Evolutionary conservation across 1,140 invertebrate species (phyloP).

Genomic region (Bombus fervidus): DNA sequence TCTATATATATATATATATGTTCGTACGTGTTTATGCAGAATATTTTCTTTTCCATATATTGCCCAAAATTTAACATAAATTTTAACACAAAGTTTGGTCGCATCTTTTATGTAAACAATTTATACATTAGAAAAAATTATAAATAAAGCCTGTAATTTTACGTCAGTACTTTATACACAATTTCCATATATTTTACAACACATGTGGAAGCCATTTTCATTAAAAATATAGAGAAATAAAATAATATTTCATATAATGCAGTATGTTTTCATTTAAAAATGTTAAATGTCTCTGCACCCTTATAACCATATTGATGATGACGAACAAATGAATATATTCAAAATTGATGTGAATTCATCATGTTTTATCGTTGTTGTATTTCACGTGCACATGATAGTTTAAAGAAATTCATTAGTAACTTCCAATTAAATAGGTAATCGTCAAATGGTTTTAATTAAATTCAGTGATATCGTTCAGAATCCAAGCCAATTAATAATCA

Average conservation of each 20-base stretch:
- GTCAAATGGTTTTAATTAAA: neutral
- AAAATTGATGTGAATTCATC: neutral
- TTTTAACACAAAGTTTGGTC: neutral
- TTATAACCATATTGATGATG: neutral
- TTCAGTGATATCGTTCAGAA: slow-evolving; percentile 27
- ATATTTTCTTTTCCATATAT: slow-evolving; percentile 16
- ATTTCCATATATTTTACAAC: slow-evolving; percentile 17
- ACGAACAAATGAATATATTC: neutral
- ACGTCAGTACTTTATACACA: slow-evolving; percentile 36
- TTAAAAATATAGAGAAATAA: slow-evolving; percentile 39
- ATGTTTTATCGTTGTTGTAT: slow-evolving; percentile 23
- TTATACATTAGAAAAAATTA: slow-evolving; percentile 22
- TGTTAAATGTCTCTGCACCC: neutral
- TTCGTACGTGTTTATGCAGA: slow-evolving; percentile 7
- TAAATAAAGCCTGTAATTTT: slow-evolving; percentile 19
- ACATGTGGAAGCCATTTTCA: slow-evolving; percentile 42
- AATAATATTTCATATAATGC: slow-evolving; percentile 27
- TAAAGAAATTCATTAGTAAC: slow-evolving; percentile 3
- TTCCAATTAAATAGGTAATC: neutral
- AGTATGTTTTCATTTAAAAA: neutral
- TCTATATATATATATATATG: neutral
- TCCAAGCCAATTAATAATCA: slow-evolving; percentile 51
- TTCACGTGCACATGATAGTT: neutral
- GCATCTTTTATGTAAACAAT: slow-evolving; percentile 6
- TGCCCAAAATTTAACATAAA: slow-evolving; percentile 23